These are phyloP conservation scores for Hypomesus transpacificus DNA, from an alignment of 2,113 vertebrate species.

Conservation along the genomic window DNA sequence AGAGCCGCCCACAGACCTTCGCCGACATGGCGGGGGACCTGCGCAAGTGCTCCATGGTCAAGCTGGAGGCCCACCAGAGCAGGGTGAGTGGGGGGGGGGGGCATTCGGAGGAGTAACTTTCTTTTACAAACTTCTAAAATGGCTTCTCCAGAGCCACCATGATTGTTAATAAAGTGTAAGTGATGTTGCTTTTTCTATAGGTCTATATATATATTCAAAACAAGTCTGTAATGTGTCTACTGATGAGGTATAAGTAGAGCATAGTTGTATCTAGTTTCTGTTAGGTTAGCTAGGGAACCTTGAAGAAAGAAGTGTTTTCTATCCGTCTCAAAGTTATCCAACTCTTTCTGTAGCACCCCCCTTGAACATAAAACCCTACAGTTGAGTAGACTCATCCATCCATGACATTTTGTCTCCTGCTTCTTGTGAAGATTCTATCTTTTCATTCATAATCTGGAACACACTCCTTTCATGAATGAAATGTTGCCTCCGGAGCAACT, in stretches of 20 bases:
- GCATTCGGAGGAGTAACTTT: neutral
- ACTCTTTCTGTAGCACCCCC: neutral
- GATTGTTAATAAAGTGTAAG: too few species aligned
- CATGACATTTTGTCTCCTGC: neutral
- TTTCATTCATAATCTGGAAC: neutral
- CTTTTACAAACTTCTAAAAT: neutral
- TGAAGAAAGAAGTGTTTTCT: neutral
- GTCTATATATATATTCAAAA: too few species aligned
- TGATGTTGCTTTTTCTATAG: too few species aligned
- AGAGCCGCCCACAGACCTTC: slow-evolving; percentile 85
- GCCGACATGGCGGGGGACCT: slow-evolving; percentile 96
- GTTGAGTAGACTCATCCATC: neutral
- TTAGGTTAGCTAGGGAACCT: neutral
- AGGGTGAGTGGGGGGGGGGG: slow-evolving; percentile 66
- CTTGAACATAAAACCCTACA: neutral
- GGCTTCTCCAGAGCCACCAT: too few species aligned
- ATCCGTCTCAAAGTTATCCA: neutral
- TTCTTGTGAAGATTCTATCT: neutral
- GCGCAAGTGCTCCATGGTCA: slow-evolving; percentile 89
- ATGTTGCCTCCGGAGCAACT: neutral
- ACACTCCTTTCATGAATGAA: slow-evolving; percentile 1
- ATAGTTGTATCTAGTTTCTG: neutral
- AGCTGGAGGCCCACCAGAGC: slow-evolving; percentile 97
- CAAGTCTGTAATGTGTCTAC: too few species aligned
- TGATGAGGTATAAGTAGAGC: too few species aligned